Conservation (phyloP, 2,888 invertebrate species). For the Xestia sexstrigata region DNA sequence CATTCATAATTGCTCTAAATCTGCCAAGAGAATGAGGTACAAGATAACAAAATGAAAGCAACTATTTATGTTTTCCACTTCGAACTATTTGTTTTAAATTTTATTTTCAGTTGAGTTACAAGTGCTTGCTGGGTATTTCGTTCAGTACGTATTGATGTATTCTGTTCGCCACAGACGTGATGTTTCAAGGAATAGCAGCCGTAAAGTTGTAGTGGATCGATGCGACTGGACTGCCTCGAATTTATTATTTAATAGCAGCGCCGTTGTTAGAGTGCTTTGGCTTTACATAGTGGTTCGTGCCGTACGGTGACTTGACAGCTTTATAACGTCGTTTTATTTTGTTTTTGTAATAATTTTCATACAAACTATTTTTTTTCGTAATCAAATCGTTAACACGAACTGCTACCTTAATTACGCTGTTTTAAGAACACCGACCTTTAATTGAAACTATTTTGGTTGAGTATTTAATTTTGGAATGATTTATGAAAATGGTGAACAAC, state of each 20-base stretch:
- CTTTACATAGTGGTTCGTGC: slow-evolving; percentile 27
- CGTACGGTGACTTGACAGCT: slow-evolving; percentile 25
- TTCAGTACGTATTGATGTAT: slow-evolving; percentile 36
- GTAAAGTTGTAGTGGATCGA: slow-evolving; percentile 56
- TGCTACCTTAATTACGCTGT: not conserved
- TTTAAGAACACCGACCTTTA: slow-evolving; percentile 17
- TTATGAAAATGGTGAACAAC: not conserved
- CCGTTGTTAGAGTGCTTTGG: slow-evolving; percentile 36
- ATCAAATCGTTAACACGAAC: slow-evolving; percentile 34
- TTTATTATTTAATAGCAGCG: slow-evolving; percentile 62
- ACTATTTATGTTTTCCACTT: slow-evolving; percentile 29
- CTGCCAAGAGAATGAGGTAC: slow-evolving; percentile 31
- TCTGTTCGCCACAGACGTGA: slow-evolving; percentile 24
- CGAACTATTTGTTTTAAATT: slow-evolving; percentile 21
- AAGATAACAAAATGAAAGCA: slow-evolving; percentile 37
- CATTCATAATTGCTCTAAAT: slow-evolving; percentile 48
- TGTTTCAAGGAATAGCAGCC: slow-evolving; percentile 44
- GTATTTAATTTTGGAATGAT: not conserved
- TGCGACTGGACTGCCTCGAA: slow-evolving; percentile 47
- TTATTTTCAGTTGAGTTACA: slow-evolving; percentile 18
- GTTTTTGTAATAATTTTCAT: slow-evolving; percentile 11
- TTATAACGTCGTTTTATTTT: slow-evolving; percentile 33
- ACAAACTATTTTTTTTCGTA: slow-evolving; percentile 9
- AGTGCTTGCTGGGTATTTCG: slow-evolving; percentile 9
- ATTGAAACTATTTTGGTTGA: slow-evolving; percentile 9